Conservation (phyloP, 2,113 vertebrate genomes). For the Triplophysa dalaica region DNA sequence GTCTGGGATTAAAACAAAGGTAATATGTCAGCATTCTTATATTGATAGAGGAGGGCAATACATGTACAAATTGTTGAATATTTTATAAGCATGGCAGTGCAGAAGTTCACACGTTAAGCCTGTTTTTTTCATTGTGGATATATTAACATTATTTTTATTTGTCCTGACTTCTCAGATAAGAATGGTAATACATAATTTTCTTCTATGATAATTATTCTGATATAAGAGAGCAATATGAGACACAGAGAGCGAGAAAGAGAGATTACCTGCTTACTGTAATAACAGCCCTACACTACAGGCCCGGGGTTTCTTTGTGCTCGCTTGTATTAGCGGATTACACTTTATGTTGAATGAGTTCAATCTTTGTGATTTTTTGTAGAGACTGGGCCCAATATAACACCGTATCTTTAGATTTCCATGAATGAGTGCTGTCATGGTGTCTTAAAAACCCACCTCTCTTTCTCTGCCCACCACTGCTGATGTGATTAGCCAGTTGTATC, state of each 20-base stretch:
- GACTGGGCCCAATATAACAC: not conserved
- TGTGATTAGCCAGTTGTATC: conserved; percentile 22
- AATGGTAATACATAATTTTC: not conserved
- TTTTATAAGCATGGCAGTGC: not conserved
- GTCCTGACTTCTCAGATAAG: not conserved
- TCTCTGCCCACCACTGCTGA: conserved; percentile 5
- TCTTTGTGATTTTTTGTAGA: conserved; percentile 9
- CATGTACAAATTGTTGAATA: not conserved
- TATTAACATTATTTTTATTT: not conserved
- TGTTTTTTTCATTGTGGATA: not conserved
- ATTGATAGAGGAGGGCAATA: too few relatives aligned
- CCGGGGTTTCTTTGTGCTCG: conserved; percentile 7
- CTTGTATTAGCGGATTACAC: conserved; percentile 1
- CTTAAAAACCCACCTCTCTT: conserved; percentile 4
- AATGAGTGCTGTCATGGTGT: conserved; percentile 17
- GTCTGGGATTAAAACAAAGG: conserved; percentile 10
- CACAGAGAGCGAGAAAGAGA: conserved; percentile 13
- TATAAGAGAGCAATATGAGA: not conserved
- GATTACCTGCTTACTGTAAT: conserved; percentile 21
- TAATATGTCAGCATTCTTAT: not conserved
- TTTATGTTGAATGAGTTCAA: conserved; percentile 34
- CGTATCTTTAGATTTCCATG: conserved; percentile 25
- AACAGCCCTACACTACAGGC: conserved; percentile 9
- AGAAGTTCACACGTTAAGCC: not conserved
- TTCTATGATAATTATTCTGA: not conserved